phyloP scores from a whole-genome alignment of 2,888 invertebrate genomes.

The Caenorhabditis japonica region DNA sequence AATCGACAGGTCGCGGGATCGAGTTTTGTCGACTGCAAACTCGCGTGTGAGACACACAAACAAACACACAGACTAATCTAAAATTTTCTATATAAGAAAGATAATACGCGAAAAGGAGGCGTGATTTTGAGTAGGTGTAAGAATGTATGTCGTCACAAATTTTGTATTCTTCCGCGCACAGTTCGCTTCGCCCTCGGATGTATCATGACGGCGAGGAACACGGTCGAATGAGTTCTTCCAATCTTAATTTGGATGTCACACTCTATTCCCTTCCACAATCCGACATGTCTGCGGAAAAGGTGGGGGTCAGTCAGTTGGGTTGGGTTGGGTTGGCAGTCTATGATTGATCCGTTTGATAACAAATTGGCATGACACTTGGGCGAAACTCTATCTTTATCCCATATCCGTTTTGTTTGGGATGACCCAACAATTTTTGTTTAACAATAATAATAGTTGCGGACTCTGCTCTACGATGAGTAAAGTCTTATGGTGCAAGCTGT shows the following conservation, averaged over 20 bases:
- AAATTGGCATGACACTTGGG: constrained; percentile 54
- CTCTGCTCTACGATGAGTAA: background rate
- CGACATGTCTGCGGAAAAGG: constrained; percentile 38
- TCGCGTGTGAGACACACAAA: too few species aligned
- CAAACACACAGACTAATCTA: too few species aligned
- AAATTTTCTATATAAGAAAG: too few species aligned
- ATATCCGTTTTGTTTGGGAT: constrained; percentile 29
- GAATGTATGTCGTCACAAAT: too few species aligned
- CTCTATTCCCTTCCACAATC: constrained; percentile 6
- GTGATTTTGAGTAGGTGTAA: constrained; percentile 51
- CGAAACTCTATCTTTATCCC: constrained; percentile 42
- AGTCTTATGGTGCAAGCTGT: constrained; percentile 32
- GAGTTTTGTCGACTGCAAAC: too few species aligned
- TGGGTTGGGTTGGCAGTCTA: too few species aligned
- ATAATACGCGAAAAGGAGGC: constrained; percentile 31
- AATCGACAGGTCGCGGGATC: too few species aligned
- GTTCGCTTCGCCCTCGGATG: constrained; percentile 47
- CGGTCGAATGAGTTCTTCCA: constrained; percentile 53
- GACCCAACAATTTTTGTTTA: constrained; percentile 43
- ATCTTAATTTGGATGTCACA: constrained; percentile 51
- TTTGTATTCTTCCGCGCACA: too few species aligned
- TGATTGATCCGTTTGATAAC: constrained; percentile 51
- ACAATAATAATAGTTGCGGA: constrained; percentile 43
- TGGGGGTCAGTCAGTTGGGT: constrained; percentile 35
- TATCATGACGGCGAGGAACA: constrained; percentile 39